A percentile compares a stretch with the other conserved stretches of the same genome.
Evolutionary conservation across 1,140 invertebrate species (phyloP).

Genomic region (Drosophila lacertosa): DNA sequence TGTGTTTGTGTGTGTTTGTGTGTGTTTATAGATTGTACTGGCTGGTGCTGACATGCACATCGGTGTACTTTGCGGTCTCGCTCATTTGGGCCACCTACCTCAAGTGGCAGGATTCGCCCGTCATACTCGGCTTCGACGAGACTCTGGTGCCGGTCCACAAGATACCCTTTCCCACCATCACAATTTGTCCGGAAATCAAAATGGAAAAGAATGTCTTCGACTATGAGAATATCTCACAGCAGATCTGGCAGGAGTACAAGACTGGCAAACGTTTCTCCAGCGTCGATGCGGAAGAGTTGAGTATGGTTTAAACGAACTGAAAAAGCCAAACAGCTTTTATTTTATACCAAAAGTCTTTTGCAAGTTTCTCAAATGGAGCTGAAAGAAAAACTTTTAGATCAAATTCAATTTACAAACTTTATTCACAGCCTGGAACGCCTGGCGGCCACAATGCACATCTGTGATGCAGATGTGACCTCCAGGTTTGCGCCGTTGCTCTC

Average conservation of each 20-base stretch:
- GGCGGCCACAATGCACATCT: slow-evolving; percentile 75
- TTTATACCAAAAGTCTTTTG: no score
- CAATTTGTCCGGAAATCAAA: slow-evolving; percentile 87
- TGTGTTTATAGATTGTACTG: slow-evolving; percentile 66
- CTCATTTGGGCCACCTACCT: slow-evolving; percentile 86
- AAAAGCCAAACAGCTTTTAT: no score
- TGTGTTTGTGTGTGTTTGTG: neutral
- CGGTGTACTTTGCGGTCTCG: slow-evolving; percentile 75
- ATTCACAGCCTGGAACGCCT: slow-evolving; percentile 52
- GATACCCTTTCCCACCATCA: slow-evolving; percentile 87
- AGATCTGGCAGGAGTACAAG: slow-evolving; percentile 57
- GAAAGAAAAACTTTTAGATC: no score
- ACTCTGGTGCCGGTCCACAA: slow-evolving; percentile 86
- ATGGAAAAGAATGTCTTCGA: slow-evolving; percentile 85
- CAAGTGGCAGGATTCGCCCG: slow-evolving; percentile 87
- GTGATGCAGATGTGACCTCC: slow-evolving; percentile 67
- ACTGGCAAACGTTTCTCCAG: slow-evolving; percentile 34
- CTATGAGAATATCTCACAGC: slow-evolving; percentile 84
- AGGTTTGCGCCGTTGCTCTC: slow-evolving; percentile 59
- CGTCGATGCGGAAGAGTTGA: slow-evolving; percentile 70
- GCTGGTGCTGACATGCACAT: slow-evolving; percentile 74
- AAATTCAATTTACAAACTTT: no score
- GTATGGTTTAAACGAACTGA: slow-evolving; percentile 19
- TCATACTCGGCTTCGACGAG: slow-evolving; percentile 87
- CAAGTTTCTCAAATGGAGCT: no score